Evolutionary conservation across 37 sponge, comb jelly and placozoan genomes (phyloP), one percentile per base, ranked within the genome.

Genomic region (Hormiphora californensis): DNA sequence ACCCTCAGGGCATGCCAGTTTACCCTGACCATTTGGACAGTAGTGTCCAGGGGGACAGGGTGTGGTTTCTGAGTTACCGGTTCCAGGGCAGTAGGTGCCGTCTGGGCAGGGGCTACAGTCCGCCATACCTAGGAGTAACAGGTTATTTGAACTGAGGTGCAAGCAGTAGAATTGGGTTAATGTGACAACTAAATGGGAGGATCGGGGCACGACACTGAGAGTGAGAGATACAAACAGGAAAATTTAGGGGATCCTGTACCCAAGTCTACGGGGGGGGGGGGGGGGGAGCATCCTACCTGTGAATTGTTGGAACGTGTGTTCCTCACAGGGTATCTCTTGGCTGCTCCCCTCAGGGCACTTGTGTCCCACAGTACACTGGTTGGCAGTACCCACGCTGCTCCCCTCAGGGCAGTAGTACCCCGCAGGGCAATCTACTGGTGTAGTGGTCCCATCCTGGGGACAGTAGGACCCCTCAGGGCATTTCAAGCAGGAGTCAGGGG

Each of bases 321-420:
- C 81, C 27, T 43, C 46, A 40, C 81, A 73, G 1, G 81, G 81
- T 23, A 41, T 36, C 12, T 27, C 30, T 1, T 27, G 28, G 1
- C 46, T 19, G 25, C 81, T 73, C 40, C 85, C 85, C 2, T 54
- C 81, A 37, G 85, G 54, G 40, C 89, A 88, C 65, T 88, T 61
- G 62, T 69, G 54, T 4, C 89, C 89, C 21, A 41, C 63, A 8
- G 7, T 7, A 39, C 89, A 88, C 59, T 88, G 44, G 39, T 55
- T 63, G n/a, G 32, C 85, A 30, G 19, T 43, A 43, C 81, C 81
- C 28, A 43, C 46, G n/a, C 21, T 46, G 4, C 36, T 32, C n/a
- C 89, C 89, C 7, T 55, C 54, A 54, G 39, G 22, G 44, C 89
- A 88, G 85, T 40, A 88, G 44, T 46, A 88, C 7, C 89, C 89